Evolutionary conservation across 2,797 vertebrate genomes (phyloP).

Genomic region (Uromys caudimaculatus): DNA sequence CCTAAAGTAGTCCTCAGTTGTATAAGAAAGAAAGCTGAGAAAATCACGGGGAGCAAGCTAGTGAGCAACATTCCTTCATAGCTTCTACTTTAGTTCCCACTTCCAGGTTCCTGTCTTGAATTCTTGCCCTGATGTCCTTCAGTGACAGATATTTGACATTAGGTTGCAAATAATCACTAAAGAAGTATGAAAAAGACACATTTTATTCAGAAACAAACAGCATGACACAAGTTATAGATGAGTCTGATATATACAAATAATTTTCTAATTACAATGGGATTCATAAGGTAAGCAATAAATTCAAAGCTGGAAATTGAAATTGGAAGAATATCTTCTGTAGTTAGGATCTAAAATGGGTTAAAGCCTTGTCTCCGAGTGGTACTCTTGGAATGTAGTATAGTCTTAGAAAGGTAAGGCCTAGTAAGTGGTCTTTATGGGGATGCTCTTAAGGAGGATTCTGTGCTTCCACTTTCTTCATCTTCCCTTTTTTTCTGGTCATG

Average conservation of each 20-base stretch:
- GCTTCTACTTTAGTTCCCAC: background rate
- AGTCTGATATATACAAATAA: slow-evolving; percentile 1
- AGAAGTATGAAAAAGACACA: background rate
- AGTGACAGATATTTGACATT: slow-evolving; percentile 32
- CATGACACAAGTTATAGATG: background rate
- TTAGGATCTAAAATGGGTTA: background rate
- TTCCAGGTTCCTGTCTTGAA: background rate
- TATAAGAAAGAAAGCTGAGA: background rate
- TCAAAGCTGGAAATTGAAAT: slow-evolving; percentile 43
- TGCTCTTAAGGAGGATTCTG: background rate
- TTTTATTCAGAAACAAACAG: background rate
- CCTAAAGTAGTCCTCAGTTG: background rate
- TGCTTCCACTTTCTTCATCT: background rate
- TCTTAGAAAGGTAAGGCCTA: background rate
- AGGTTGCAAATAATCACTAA: background rate
- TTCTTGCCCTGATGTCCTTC: background rate
- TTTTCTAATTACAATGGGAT: background rate
- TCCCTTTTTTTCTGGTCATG: background rate
- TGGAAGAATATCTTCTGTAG: background rate
- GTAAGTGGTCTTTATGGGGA: background rate
- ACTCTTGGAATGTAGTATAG: background rate
- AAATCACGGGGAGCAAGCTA: background rate
- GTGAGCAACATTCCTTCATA: background rate
- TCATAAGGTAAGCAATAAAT: background rate
- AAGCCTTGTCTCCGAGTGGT: background rate